Percentiles rank a stretch among this genome's conserved stretches.
These are phyloP conservation scores for Sylvilagus bachmani DNA, from an alignment of 2,113 vertebrate genomes.

Conservation along the genomic window DNA sequence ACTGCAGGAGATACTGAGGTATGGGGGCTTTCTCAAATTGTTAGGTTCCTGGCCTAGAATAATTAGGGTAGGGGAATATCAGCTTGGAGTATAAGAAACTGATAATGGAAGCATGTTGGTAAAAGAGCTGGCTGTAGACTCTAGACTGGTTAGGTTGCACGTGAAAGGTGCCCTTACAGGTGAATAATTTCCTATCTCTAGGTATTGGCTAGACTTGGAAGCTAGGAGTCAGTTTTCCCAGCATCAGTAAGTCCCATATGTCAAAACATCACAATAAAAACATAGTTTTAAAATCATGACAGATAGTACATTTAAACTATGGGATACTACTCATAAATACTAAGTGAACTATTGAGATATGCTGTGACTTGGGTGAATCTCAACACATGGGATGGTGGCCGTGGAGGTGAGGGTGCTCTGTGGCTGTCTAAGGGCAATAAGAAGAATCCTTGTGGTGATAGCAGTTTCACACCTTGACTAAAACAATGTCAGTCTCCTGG, in stretches of 20 bases:
- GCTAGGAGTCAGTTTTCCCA: not conserved
- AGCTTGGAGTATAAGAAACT: not conserved
- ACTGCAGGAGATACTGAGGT: not conserved
- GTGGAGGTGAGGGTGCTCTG: not conserved
- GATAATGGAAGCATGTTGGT: not conserved
- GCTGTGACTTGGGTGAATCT: not conserved
- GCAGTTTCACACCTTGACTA: not conserved
- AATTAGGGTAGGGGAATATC: not conserved
- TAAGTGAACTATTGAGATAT: not conserved
- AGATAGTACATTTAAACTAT: not conserved
- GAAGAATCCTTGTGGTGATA: not conserved
- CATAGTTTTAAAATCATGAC: not conserved
- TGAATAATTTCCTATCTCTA: not conserved
- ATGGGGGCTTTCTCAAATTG: not conserved
- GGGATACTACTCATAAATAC: not conserved
- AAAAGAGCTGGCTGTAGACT: not conserved
- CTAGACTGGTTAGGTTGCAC: not conserved
- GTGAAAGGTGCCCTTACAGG: not conserved
- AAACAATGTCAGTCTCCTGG: not conserved
- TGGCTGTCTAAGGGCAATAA: not conserved
- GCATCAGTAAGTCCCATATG: not conserved
- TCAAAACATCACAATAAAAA: constrained; percentile 8
- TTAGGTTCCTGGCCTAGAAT: not conserved
- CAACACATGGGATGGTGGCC: not conserved
- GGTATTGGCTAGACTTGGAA: not conserved